A percentile compares a stretch with the other conserved stretches of the same genome.
Evolutionary conservation across 2,797 vertebrate genomes (phyloP).

Genomic region (Limnodromus scolopaceus): DNA sequence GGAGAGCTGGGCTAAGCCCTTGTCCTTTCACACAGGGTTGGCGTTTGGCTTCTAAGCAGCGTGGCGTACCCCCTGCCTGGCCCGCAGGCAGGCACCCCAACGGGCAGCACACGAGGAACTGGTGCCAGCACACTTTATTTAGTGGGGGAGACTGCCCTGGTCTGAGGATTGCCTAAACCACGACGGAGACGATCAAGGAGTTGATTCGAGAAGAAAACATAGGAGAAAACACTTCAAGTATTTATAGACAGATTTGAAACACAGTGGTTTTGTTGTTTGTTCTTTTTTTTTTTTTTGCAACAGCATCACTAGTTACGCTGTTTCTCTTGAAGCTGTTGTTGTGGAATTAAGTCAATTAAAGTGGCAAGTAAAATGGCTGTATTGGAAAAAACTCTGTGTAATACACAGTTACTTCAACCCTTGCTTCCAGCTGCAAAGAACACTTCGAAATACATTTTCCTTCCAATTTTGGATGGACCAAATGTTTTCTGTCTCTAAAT

Average conservation of each 20-base stretch:
- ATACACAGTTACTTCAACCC: background rate
- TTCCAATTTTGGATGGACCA: conserved; percentile 7
- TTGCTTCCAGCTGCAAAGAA: background rate
- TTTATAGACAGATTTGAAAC: background rate
- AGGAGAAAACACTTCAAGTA: background rate
- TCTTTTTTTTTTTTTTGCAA: background rate
- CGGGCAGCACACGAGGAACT: background rate
- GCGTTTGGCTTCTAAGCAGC: background rate
- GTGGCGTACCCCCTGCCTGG: fast-evolving
- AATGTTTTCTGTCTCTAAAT: background rate
- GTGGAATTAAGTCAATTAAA: background rate
- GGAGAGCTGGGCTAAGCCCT: background rate
- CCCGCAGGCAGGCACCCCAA: background rate
- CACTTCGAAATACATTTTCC: conserved; percentile 7
- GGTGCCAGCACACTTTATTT: background rate
- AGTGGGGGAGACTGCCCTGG: background rate
- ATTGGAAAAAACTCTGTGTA: background rate
- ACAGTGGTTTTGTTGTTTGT: fast-evolving
- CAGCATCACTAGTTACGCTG: background rate
- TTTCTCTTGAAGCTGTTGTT: background rate
- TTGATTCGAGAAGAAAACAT: background rate
- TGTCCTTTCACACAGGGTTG: background rate
- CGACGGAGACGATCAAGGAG: background rate
- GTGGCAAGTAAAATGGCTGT: background rate
- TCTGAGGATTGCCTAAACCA: too few relatives aligned